phyloP scores from a whole-genome alignment of 2,113 vertebrate species.

The Chaenocephalus aceratus region DNA sequence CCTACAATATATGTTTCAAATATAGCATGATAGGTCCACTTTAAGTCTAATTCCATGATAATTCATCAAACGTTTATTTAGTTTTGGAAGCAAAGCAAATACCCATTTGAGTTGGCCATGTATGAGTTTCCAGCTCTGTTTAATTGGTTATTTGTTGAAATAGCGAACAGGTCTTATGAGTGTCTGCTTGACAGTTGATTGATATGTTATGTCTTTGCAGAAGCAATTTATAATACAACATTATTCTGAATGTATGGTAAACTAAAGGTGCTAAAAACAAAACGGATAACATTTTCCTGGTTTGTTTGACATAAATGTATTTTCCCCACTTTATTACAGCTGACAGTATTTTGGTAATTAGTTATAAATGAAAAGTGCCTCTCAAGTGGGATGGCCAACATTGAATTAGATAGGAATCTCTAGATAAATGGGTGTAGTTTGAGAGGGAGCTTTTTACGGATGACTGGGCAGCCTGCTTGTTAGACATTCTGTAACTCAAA shows the following conservation, averaged over 20 bases:
- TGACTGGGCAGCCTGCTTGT: constrained; percentile 3
- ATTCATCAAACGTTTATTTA: too few species aligned
- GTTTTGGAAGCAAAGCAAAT: neutral
- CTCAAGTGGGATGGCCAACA: constrained; percentile 11
- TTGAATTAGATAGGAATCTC: constrained; percentile 33
- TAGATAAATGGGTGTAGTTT: constrained; percentile 11
- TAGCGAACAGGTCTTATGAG: too few species aligned
- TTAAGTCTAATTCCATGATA: neutral
- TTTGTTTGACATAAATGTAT: neutral
- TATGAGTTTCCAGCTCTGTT: neutral
- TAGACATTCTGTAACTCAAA: constrained; percentile 22
- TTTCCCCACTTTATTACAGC: neutral
- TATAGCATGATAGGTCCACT: too few species aligned
- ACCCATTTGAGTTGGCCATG: neutral
- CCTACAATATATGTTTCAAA: too few species aligned
- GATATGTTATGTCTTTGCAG: neutral
- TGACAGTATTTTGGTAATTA: neutral
- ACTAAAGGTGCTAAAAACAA: neutral
- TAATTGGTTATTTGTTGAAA: neutral
- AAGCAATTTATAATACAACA: neutral
- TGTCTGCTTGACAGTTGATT: neutral
- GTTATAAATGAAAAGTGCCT: constrained; percentile 14
- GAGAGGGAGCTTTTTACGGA: constrained; percentile 11
- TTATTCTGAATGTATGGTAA: neutral
- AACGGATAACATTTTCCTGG: neutral